These are phyloP conservation scores for Phenganax stokvisi DNA, from an alignment of 92 coral and sea anemone species.

Conservation along the genomic window DNA sequence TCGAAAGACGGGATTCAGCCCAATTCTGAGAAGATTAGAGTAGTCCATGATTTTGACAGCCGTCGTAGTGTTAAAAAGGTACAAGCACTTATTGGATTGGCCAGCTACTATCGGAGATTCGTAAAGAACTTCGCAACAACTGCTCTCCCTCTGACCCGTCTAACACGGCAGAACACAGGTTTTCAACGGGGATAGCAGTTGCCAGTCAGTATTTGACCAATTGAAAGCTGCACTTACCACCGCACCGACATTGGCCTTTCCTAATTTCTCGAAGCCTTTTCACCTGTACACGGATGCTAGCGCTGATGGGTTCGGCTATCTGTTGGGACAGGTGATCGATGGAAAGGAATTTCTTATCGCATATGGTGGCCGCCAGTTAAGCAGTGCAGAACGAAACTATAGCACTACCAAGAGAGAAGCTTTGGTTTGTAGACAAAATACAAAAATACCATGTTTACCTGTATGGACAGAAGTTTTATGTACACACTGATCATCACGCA, in stretches of 20 bases:
- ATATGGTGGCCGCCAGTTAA: constrained; percentile 50
- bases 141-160: constrained; percentile 42
- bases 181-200: constrained; percentile 41
- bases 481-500: no score
- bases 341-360: constrained; percentile 45
- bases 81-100: constrained; percentile 51
- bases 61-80: constrained; percentile 48
- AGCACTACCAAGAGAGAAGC: no score
- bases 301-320: constrained; percentile 40
- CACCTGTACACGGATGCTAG: constrained; percentile 51
- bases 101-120: constrained; percentile 54
- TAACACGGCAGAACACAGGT: constrained; percentile 27
- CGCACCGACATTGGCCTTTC: constrained; percentile 52
- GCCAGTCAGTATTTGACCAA: constrained; percentile 38
- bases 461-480: no score
- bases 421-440: no score
- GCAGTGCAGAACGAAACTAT: no score
- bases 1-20: constrained; percentile 50
- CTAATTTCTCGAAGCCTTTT: constrained; percentile 43
- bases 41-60: constrained; percentile 44
- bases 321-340: no score
- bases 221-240: constrained; percentile 35
- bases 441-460: no score
- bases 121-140: constrained; percentile 48
- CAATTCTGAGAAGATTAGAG: constrained; percentile 45